Percentiles rank a stretch among this genome's conserved stretches.
Evolutionary conservation across 2,888 invertebrate species (phyloP).

Genomic region (Pseudanteris insignis): DNA sequence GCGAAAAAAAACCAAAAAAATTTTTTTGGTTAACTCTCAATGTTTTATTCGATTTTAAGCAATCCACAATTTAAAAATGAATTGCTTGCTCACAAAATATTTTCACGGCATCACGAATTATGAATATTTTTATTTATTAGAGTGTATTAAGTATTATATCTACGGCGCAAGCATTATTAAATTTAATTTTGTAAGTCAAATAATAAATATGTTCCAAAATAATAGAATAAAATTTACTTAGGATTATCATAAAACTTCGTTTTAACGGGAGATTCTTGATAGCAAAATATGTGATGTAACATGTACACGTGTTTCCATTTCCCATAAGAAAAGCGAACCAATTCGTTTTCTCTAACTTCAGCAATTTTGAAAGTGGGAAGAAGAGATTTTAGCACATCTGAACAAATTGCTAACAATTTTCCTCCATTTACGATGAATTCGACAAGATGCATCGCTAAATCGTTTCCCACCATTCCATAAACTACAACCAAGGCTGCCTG

Average conservation of each 20-base stretch:
- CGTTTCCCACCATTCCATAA: constrained; percentile 77
- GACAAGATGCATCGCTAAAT: constrained; percentile 74
- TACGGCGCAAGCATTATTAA: too few relatives aligned
- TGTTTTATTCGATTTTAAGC: too few relatives aligned
- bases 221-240: constrained; percentile 51
- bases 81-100: too few relatives aligned
- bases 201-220: too few relatives aligned
- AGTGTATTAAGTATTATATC: too few relatives aligned
- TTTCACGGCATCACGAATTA: too few relatives aligned
- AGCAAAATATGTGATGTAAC: constrained; percentile 90
- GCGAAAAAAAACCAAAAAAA: too few relatives aligned
- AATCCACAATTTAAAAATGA: too few relatives aligned
- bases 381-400: constrained; percentile 80
- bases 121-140: too few relatives aligned
- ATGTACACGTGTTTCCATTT: constrained; percentile 85
- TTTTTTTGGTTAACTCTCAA: too few relatives aligned
- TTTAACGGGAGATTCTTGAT: constrained; percentile 85
- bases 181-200: too few relatives aligned
- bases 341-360: constrained; percentile 84
- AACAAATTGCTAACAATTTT: constrained; percentile 80
- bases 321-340: constrained; percentile 84
- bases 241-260: constrained; percentile 79
- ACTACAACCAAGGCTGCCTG: constrained; percentile 79
- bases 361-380: constrained; percentile 85
- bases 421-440: constrained; percentile 80